Evolutionary conservation across 53 echinoderm and acorn worm species (phyloP).

Genomic region (Antedon mediterranea): DNA sequence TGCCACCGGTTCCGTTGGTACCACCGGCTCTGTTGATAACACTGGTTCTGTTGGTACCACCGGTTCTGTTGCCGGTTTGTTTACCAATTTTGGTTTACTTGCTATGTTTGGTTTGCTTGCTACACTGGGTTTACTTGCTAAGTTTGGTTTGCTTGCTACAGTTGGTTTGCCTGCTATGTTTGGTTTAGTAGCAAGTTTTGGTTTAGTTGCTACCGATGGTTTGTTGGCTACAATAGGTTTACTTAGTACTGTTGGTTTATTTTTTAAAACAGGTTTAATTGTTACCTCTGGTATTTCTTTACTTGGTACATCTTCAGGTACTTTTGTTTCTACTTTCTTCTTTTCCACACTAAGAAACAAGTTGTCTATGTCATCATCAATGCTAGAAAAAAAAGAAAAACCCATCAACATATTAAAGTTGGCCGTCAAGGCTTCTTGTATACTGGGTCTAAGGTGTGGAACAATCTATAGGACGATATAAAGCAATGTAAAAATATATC

Average conservation of each 20-base stretch:
- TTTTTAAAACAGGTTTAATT: conserved; percentile 5
- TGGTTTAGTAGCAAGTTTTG: background rate
- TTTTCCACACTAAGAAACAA: conserved; percentile 31
- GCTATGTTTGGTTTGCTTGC: background rate
- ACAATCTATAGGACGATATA: too few relatives aligned
- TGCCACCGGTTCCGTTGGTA: background rate
- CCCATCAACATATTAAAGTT: too few relatives aligned
- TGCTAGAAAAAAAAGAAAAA: conserved; percentile 18
- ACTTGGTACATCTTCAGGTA: background rate
- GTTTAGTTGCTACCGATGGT: background rate
- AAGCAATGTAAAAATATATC: too few relatives aligned
- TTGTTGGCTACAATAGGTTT: conserved; percentile 4
- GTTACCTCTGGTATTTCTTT: conserved; percentile 13
- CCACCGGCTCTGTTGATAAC: background rate
- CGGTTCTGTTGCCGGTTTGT: background rate
- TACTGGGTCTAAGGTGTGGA: too few relatives aligned
- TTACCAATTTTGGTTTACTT: background rate
- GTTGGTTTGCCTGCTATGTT: background rate
- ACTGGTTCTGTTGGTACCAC: background rate
- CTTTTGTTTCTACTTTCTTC: conserved; percentile 44
- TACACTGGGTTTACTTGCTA: background rate
- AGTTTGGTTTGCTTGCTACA: background rate
- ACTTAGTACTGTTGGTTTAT: background rate
- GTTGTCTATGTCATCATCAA: conserved; percentile 79
- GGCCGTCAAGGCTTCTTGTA: too few relatives aligned